Evolutionary conservation across 2,797 vertebrate species (phyloP).

Genomic region (Microctenopoma steveboyesi): DNA sequence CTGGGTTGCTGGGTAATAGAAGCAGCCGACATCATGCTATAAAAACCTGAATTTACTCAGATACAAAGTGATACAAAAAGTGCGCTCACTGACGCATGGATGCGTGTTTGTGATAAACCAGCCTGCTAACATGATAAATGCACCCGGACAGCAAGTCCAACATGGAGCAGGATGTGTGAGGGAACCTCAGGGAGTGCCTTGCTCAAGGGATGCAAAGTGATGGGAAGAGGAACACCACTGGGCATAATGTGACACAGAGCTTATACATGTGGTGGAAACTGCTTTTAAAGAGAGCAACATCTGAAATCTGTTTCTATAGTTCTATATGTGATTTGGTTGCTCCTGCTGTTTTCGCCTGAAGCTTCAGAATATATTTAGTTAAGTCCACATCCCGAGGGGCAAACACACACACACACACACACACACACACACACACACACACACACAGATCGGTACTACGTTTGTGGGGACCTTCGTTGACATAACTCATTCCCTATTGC

Average conservation of each 20-base stretch:
- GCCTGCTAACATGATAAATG: constrained; percentile 36
- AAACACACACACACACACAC: background rate
- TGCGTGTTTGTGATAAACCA: constrained; percentile 30
- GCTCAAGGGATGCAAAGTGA: constrained; percentile 25
- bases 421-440: background rate
- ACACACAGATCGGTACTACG: constrained; percentile 4
- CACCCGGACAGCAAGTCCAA: constrained; percentile 8
- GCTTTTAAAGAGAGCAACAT: background rate
- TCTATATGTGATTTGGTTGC: constrained; percentile 27
- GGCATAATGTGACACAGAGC: constrained; percentile 7
- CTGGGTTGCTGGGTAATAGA: constrained; percentile 64
- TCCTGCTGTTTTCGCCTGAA: constrained; percentile 34
- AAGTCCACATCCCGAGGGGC: constrained; percentile 35
- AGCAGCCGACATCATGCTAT: constrained; percentile 69
- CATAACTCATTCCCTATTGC: constrained; percentile 15
- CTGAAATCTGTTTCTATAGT: background rate
- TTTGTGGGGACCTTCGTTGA: constrained; percentile 22
- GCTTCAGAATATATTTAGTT: constrained; percentile 59
- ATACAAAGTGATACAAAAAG: background rate
- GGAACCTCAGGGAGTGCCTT: constrained; percentile 21
- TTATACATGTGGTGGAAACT: constrained; percentile 10
- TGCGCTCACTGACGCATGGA: constrained; percentile 17
- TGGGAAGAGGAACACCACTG: constrained; percentile 13
- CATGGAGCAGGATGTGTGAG: background rate
- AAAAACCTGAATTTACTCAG: constrained; percentile 63